These are phyloP conservation scores for Lophura nycthemera DNA, from an alignment of 2,113 vertebrate species.

Conservation along the genomic window DNA sequence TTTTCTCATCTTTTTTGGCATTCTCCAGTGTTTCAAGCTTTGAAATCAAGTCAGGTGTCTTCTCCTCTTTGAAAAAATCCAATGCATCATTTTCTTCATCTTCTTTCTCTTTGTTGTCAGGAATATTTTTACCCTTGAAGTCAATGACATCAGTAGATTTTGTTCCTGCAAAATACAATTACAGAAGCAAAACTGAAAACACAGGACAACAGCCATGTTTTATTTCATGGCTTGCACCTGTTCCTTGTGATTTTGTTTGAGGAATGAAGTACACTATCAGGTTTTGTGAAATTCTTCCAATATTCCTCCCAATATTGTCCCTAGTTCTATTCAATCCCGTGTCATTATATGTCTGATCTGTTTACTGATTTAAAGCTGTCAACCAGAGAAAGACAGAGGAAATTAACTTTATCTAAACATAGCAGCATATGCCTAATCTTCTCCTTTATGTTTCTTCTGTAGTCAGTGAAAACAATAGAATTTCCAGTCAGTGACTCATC, in stretches of 20 bases:
- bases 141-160: constrained; percentile 65
- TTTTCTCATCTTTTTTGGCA: not conserved
- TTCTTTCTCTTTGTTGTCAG: constrained; percentile 52
- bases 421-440: not conserved
- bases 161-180: constrained; percentile 74
- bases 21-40: not conserved
- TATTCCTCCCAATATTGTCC: not conserved
- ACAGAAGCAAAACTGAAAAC: not conserved
- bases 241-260: not conserved
- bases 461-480: not conserved
- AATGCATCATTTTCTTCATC: constrained; percentile 66
- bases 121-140: constrained; percentile 60
- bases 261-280: not conserved
- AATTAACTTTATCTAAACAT: constrained; percentile 9
- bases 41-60: constrained; percentile 1
- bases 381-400: not conserved
- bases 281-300: constrained; percentile 1
- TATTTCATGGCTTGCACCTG: not conserved
- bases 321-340: not conserved
- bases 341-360: not conserved
- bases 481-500: not conserved
- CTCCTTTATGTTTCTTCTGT: constrained; percentile 19
- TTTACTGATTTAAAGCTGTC: constrained; percentile 11
- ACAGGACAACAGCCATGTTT: not conserved
- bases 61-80: constrained; percentile 85